Percentiles rank a stretch among this genome's conserved stretches.
Conservation (phyloP, 2,113 vertebrate genomes). For the Dromas ardeola region DNA sequence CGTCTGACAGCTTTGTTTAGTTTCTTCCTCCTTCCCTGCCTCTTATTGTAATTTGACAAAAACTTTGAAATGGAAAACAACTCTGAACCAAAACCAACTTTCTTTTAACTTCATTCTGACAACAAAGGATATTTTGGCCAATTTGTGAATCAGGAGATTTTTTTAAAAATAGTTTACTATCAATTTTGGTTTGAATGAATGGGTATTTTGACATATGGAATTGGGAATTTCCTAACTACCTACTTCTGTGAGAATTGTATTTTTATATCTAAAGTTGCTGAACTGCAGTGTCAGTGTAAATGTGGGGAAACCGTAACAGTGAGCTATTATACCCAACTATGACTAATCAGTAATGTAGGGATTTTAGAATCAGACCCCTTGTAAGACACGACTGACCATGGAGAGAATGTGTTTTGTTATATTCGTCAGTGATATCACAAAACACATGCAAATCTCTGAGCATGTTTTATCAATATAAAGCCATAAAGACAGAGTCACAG, state of each 20-base stretch:
- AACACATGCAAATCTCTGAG: background rate
- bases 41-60: background rate
- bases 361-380: background rate
- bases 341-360: background rate
- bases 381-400: background rate
- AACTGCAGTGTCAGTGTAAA: background rate
- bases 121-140: background rate
- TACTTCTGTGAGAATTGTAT: background rate
- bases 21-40: background rate
- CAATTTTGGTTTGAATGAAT: background rate
- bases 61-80: background rate
- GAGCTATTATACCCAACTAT: background rate
- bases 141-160: background rate
- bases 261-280: background rate
- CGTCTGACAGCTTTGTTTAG: background rate
- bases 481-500: background rate
- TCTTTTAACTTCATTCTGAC: background rate
- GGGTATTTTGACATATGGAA: background rate
- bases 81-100: background rate
- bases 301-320: background rate
- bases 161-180: background rate
- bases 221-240: background rate
- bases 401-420: background rate
- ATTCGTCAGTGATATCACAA: background rate
- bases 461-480: background rate